Base-by-base conservation (phyloP, 2,888 invertebrate species). In the Mechanitis messenoides region DNA sequence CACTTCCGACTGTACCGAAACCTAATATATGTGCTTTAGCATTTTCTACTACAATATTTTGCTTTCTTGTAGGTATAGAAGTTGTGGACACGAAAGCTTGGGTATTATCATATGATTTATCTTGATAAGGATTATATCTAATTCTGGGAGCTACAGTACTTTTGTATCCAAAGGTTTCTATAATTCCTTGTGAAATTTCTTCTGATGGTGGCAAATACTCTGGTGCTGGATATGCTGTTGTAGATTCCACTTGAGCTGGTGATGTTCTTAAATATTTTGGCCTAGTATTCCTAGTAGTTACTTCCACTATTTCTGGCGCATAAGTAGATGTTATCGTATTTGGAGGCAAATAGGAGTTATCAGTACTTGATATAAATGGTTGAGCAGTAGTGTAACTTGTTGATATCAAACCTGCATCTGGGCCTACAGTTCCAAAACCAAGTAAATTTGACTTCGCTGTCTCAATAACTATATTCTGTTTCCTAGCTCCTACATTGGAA, bases 1-100 rank as follows among this genome's bases (percentile, higher is more conserved):
- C 85, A 35, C 84, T 82, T 12, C 90, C 90, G 1, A 88, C 87
- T 2, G 89, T 85, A 54, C 87, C 87, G 61, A 88, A 90, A 7
- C 90, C 89, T 68, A 89, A 78, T 65, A 86, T 73, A 68, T 90
- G 78, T 1, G 87, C 83, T 70, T 87, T 90, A 0, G 86, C 84
- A 38, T 80, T 87, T 74, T 87, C 79, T 55, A 89, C 82, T 2
- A 89, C 87, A 56, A 89, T 77, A 55, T 90, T 88, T 63, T 85
- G 88, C 71, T 86, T 83, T 61, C 85, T 82, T 63, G 75, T 65
- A 2, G 83, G 80, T 46, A 71, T 70, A 45, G 72, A 73, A 53
- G 78, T 74, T 53, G 73, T 71, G 38, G 75, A 74, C 50, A 73
- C 68, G 4, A 75, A 64, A 12, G 38, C 53, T 31, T 55, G 57